phyloP scores from a whole-genome alignment of 1,140 invertebrate genomes.

The Varroa destructor region DNA sequence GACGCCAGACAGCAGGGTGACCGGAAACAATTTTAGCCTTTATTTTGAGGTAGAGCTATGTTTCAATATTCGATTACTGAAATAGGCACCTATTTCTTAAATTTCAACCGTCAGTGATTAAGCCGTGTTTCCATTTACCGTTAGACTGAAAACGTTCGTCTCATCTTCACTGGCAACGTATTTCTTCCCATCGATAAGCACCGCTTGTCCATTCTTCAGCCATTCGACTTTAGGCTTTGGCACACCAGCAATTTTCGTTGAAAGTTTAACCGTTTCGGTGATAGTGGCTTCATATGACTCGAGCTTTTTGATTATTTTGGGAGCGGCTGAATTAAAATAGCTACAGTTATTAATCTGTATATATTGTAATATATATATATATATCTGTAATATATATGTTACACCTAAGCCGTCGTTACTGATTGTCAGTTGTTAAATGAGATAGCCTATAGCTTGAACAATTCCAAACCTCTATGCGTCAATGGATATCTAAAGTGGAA shows the following conservation, averaged over 20 bases:
- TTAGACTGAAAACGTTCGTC: slow-evolving; percentile 10
- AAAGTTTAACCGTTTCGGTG: slow-evolving; percentile 41
- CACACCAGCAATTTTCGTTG: slow-evolving; percentile 37
- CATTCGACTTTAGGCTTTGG: slow-evolving; percentile 41
- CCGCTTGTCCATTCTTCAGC: slow-evolving; percentile 40
- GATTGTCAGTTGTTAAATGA: too few relatives aligned
- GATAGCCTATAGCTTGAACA: too few relatives aligned
- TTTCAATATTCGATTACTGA: too few relatives aligned
- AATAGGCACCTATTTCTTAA: too few relatives aligned
- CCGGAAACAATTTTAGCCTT: too few relatives aligned
- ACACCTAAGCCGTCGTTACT: too few relatives aligned
- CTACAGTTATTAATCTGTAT: background rate
- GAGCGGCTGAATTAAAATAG: slow-evolving; percentile 44
- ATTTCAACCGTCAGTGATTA: too few relatives aligned
- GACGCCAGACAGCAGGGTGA: too few relatives aligned
- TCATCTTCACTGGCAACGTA: slow-evolving; percentile 15
- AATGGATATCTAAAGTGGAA: too few relatives aligned
- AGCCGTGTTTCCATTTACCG: background rate
- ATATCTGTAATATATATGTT: background rate
- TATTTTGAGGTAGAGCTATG: too few relatives aligned
- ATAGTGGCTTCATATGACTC: slow-evolving; percentile 17
- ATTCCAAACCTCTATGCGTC: too few relatives aligned
- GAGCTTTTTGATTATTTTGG: slow-evolving; percentile 51
- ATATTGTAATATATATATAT: slow-evolving; percentile 12
- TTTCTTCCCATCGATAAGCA: slow-evolving; percentile 37